Base-by-base conservation (phyloP, 1,140 invertebrate genomes). In the Bicyclus anynana region DNA sequence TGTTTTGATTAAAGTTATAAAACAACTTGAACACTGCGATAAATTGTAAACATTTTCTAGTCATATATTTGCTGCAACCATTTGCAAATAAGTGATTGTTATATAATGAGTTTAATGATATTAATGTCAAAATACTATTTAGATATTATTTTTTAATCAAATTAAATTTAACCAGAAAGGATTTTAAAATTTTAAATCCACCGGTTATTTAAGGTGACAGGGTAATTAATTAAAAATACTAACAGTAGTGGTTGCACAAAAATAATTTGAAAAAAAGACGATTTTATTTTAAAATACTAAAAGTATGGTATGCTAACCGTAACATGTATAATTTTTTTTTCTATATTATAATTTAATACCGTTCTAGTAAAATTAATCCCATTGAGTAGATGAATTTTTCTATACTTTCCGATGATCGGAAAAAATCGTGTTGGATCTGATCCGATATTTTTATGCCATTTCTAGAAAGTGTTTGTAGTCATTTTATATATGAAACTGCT, bases 151-250 rank as follows among this genome's bases (percentile, higher is more conserved):
- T 10, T 53, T 59, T 59, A 46, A 26, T 16, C 9, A 6, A 47
- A 53, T 59, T 26, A 13, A 26, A 35, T 59, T 59, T 51, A 50
- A 51, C 26, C 51, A 21, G 27, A 46, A 46, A 20, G 23, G 16
- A 47, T 29, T 10, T 47, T 21, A 29, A 53, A 44, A 12, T 33
- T 48, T 12, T 27, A 48, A 59, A 27, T 53, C 49, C 21, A 61
- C 67, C 61, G 67, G 53, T 67, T 62, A 69, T 62, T 65, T 69
- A 72, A 80, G 77, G 74, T 74, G 60, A 81, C 78, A 82, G 79
- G 79, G 79, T 82, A 82, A 77, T 68, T 67, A 61, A 59, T 61
- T 65, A 58, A 57, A 61, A 63, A 23, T 20, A 20, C 2, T 17
- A 38, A 38, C 44, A 38, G 13, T 18, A 14, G 16, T 9, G 42